Evolutionary conservation across 2,797 vertebrate genomes (phyloP).

Genomic region (Pseudochirops corinnae): DNA sequence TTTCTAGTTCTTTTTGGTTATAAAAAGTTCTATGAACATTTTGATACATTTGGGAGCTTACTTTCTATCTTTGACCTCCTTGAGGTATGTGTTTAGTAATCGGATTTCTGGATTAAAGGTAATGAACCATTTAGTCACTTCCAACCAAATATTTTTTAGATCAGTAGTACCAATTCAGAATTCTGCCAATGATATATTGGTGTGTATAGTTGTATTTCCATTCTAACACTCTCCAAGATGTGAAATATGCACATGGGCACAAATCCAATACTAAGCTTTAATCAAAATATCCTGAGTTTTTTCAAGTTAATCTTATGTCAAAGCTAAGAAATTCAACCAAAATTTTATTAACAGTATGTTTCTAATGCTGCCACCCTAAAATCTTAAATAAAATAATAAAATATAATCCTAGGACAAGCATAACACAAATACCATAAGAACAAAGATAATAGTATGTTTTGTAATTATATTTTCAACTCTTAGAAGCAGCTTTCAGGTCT

Average conservation of each 20-base stretch:
- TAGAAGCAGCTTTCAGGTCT: neutral
- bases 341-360: constrained; percentile 22
- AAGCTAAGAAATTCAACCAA: constrained; percentile 10
- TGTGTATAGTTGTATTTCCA: neutral
- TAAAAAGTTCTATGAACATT: neutral
- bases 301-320: constrained; percentile 4
- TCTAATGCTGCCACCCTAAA: constrained; percentile 10
- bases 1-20: neutral
- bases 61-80: neutral
- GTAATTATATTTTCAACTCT: constrained; percentile 16
- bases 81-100: neutral
- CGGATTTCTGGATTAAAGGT: neutral
- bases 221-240: neutral
- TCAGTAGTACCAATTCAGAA: neutral
- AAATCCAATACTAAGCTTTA: neutral
- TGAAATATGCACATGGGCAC: neutral
- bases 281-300: constrained; percentile 44
- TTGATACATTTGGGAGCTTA: neutral
- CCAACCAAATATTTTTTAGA: neutral
- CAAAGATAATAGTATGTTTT: neutral
- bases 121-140: neutral
- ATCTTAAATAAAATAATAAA: neutral
- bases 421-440: neutral
- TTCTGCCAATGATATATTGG: neutral
- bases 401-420: neutral